Evolutionary conservation across 2,888 invertebrate genomes (phyloP).

Genomic region (Lasioglossum calceatum): DNA sequence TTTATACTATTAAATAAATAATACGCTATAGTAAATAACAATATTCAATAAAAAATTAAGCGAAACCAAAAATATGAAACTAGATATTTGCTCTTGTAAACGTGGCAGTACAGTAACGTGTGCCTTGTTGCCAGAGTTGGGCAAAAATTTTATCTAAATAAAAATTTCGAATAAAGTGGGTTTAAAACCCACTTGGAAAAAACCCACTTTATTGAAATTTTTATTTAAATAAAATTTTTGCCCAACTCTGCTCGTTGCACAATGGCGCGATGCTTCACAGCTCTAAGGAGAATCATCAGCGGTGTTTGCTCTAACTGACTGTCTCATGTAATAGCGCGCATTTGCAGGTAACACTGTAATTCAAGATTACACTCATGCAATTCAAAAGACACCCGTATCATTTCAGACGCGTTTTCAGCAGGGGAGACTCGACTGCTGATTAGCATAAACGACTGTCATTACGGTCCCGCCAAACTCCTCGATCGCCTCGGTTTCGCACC

Average conservation of each 20-base stretch:
- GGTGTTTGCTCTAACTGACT: neutral
- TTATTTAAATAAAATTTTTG: no score
- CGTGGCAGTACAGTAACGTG: neutral
- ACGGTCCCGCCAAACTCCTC: constrained; percentile 3
- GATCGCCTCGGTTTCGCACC: constrained; percentile 13
- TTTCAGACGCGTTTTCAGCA: neutral
- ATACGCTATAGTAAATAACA: no score
- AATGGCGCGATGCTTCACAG: neutral
- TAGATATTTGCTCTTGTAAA: neutral
- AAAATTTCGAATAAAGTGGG: no score
- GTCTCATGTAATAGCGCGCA: neutral
- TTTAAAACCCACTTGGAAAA: no score
- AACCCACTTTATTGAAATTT: no score
- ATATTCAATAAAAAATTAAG: no score
- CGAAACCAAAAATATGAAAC: no score
- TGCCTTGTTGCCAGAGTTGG: constrained; percentile 5
- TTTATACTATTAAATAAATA: neutral
- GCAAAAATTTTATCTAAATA: no score
- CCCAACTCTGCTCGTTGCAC: neutral
- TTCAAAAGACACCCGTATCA: neutral
- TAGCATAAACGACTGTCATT: constrained; percentile 34
- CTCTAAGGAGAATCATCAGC: neutral
- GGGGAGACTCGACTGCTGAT: neutral
- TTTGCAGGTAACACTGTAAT: neutral
- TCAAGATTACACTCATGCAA: constrained; percentile 16